These are phyloP conservation scores for Drosophila mulleri DNA, from an alignment of 2,888 invertebrate species.

Conservation along the genomic window DNA sequence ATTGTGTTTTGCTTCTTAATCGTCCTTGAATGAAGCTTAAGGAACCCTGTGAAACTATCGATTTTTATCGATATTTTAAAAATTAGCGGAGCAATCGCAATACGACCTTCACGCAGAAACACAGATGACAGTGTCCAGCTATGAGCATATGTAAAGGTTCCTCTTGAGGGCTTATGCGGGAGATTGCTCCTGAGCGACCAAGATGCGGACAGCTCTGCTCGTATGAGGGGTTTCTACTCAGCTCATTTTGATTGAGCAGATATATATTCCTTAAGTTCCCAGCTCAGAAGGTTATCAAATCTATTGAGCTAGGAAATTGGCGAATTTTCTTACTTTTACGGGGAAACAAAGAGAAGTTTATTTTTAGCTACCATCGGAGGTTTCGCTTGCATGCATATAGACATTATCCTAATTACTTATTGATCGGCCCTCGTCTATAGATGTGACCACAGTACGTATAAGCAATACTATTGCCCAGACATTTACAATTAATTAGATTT, in stretches of 20 bases:
- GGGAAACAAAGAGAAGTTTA: background rate
- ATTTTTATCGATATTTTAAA: background rate
- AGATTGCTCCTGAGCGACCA: too few species aligned
- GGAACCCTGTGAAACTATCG: background rate
- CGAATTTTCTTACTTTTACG: too few species aligned
- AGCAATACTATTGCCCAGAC: slow-evolving; percentile 66
- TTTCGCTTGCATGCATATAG: background rate
- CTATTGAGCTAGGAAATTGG: background rate
- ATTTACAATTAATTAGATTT: slow-evolving; percentile 47
- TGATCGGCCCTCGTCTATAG: slow-evolving; percentile 26
- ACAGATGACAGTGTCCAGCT: too few species aligned
- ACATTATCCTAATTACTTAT: background rate
- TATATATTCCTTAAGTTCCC: too few species aligned
- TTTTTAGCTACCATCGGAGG: background rate
- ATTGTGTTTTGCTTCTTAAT: too few species aligned
- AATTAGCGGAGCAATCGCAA: too few species aligned
- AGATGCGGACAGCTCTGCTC: too few species aligned
- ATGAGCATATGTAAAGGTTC: too few species aligned
- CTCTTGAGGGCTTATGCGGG: too few species aligned
- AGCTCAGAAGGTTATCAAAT: background rate
- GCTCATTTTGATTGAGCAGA: background rate
- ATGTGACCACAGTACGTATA: slow-evolving; percentile 64
- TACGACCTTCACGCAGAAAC: too few species aligned
- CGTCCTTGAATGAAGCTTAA: background rate
- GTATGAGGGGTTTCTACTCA: background rate